A percentile compares a stretch with the other conserved stretches of the same genome.
These are phyloP conservation scores for Acanthoscelides obtectus DNA, from an alignment of 2,888 invertebrate species.

Conservation along the genomic window DNA sequence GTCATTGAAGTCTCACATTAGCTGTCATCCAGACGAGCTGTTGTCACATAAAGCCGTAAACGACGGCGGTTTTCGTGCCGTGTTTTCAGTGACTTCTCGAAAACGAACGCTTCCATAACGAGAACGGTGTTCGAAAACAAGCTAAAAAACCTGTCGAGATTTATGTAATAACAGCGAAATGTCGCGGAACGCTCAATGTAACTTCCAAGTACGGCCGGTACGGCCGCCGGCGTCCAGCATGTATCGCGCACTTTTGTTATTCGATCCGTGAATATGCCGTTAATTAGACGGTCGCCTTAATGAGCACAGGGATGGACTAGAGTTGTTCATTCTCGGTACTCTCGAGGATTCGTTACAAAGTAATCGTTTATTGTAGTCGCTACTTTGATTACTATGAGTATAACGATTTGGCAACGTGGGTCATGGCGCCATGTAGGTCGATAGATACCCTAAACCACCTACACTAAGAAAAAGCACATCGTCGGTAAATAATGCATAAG, in stretches of 20 bases:
- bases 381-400: no score
- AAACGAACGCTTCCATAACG: conserved; percentile 3
- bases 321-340: no score
- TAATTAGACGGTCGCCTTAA: conserved; percentile 32
- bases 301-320: conserved; percentile 21
- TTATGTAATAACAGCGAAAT: conserved; percentile 21
- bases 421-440: no score
- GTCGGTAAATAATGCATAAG: no score
- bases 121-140: conserved; percentile 12
- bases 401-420: no score
- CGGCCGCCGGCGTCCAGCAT: conserved; percentile 23
- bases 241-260: conserved; percentile 29
- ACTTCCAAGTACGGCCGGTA: conserved; percentile 28
- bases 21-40: neutral
- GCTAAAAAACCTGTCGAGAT: conserved; percentile 17
- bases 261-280: conserved; percentile 30
- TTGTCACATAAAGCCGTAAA: neutral
- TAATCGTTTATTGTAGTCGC: no score
- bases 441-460: no score
- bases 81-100: neutral
- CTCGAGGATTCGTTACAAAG: no score
- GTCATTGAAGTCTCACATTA: no score
- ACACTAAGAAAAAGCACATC: no score
- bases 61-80: neutral
- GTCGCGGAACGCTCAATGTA: conserved; percentile 23